Percentiles rank a stretch among this genome's conserved stretches.
These are phyloP conservation scores for Dipodomys spectabilis DNA, from an alignment of 2,113 vertebrate species.

Conservation along the genomic window DNA sequence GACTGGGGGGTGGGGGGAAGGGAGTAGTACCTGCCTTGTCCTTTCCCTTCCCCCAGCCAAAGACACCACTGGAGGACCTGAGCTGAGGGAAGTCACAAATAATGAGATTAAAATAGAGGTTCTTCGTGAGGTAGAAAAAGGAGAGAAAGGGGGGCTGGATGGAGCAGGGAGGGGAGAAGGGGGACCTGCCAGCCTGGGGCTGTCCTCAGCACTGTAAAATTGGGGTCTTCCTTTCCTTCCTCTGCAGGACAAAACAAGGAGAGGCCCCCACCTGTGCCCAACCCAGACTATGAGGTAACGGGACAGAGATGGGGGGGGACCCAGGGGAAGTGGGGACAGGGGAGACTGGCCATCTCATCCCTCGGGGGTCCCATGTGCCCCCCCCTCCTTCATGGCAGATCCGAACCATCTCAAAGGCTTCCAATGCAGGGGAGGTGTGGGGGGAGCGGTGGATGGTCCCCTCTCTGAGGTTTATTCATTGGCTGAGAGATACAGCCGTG, in stretches of 20 bases:
- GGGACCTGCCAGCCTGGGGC: too few relatives aligned
- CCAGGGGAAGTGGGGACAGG: neutral
- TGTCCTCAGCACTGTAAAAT: neutral
- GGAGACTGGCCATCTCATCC: neutral
- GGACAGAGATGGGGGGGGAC: neutral
- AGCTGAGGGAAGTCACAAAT: neutral
- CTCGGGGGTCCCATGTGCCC: neutral
- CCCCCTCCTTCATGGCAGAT: neutral
- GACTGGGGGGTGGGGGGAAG: neutral
- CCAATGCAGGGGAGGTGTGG: neutral
- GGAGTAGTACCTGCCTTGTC: neutral
- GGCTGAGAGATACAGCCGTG: neutral
- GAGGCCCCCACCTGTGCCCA: slow-evolving; percentile 88
- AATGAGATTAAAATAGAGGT: neutral
- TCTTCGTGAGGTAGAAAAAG: neutral
- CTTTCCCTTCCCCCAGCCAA: neutral
- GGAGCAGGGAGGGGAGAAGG: neutral
- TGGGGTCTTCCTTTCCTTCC: neutral
- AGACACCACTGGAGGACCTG: neutral
- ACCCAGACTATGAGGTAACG: slow-evolving; percentile 90
- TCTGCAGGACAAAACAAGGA: slow-evolving; percentile 84
- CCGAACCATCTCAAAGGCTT: neutral
- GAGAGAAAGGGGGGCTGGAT: neutral
- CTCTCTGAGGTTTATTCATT: neutral
- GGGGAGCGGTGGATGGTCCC: too few relatives aligned